These are phyloP conservation scores for Stigmatopora nigra DNA, from an alignment of 2,113 vertebrate species.

Conservation along the genomic window DNA sequence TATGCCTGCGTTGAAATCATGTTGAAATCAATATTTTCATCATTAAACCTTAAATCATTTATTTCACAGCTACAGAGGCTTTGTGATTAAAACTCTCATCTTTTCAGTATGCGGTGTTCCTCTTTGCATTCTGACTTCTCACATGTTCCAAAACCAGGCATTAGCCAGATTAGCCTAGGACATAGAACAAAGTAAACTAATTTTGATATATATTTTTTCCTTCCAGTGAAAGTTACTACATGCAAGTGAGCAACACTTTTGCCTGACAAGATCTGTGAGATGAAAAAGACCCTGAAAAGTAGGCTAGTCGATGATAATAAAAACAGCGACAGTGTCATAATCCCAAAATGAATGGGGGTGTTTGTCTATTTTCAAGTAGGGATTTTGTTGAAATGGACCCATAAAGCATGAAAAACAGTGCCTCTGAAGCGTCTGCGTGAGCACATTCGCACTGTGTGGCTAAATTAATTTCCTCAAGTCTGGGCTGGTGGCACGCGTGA, in stretches of 20 bases:
- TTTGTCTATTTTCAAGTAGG: constrained; percentile 50
- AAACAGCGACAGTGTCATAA: constrained; percentile 35
- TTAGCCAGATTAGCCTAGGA: not conserved
- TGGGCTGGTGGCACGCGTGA: constrained; percentile 19
- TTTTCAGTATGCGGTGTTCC: not conserved
- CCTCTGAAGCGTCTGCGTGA: constrained; percentile 42
- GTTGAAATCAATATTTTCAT: not conserved
- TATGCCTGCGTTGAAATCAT: not conserved
- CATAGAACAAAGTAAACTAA: not conserved
- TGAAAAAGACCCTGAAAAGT: constrained; percentile 36
- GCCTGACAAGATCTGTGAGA: constrained; percentile 1
- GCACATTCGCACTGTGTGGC: constrained; percentile 47
- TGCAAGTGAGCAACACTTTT: constrained; percentile 6
- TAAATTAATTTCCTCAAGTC: constrained; percentile 47
- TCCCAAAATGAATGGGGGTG: constrained; percentile 40
- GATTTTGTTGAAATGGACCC: constrained; percentile 42
- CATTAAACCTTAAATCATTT: no score
- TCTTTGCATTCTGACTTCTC: not conserved
- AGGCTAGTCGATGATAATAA: constrained; percentile 20
- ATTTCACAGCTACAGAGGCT: not conserved
- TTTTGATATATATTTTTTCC: not conserved
- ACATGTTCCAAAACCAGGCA: not conserved
- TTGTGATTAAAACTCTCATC: not conserved
- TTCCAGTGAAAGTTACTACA: not conserved
- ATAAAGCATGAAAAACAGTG: constrained; percentile 49